These are phyloP conservation scores for Siniperca knerii DNA, from an alignment of 2,113 vertebrate genomes.

Conservation along the genomic window DNA sequence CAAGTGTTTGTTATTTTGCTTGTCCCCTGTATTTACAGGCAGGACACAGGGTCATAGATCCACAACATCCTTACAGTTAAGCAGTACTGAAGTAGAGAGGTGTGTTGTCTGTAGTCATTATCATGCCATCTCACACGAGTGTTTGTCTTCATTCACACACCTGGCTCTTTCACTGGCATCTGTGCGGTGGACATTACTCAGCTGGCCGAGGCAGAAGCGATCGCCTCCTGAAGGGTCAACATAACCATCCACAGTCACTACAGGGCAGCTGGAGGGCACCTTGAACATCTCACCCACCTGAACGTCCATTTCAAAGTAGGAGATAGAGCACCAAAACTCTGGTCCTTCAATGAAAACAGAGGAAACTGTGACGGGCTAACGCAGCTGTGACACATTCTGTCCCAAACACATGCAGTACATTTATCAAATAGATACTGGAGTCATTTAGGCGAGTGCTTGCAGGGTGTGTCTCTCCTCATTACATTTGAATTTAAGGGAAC, in stretches of 20 bases:
- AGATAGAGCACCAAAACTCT: conserved; percentile 86
- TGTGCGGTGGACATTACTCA: conserved; percentile 85
- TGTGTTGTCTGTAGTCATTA: too few relatives aligned
- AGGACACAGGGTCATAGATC: too few relatives aligned
- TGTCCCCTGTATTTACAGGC: too few relatives aligned
- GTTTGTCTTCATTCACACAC: conserved; percentile 54
- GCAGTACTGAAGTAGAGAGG: too few relatives aligned
- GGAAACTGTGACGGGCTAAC: too few relatives aligned
- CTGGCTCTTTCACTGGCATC: conserved; percentile 86
- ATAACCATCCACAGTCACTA: conserved; percentile 85
- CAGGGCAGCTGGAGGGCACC: conserved; percentile 84
- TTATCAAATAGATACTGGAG: neutral
- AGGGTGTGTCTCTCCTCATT: too few relatives aligned
- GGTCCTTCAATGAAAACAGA: conserved; percentile 70
- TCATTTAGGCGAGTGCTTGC: neutral
- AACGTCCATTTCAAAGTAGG: conserved; percentile 88
- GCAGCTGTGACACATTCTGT: too few relatives aligned
- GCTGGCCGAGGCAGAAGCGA: conserved; percentile 84
- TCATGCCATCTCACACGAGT: too few relatives aligned
- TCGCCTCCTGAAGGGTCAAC: conserved; percentile 85
- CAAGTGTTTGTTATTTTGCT: too few relatives aligned
- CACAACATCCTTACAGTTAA: too few relatives aligned
- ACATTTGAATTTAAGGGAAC: too few relatives aligned
- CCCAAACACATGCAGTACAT: neutral
- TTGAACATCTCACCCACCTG: conserved; percentile 89